Base-by-base conservation (phyloP, 2,113 vertebrate genomes). In the Campylomormyrus numenius region DNA sequence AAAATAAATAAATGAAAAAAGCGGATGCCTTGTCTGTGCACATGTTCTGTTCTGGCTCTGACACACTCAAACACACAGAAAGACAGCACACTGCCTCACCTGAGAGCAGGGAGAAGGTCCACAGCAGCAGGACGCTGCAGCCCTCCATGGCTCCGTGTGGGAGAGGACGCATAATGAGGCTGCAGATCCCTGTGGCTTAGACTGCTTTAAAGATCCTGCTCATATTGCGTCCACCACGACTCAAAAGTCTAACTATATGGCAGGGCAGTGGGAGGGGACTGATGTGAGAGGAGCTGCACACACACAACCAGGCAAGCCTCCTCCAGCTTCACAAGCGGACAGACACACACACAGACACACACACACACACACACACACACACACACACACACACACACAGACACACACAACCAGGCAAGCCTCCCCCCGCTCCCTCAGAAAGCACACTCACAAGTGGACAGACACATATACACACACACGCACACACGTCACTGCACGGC, bases 191-290 rank as follows among this genome's bases (percentile, higher is more conserved):
- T 94, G 96, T 94, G 92, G 92, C 83, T 39, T 91, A 91, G 89
- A 42, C 92, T 93, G 42, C 19, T 8, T 88, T 95, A 93, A 93
- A 91, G 92, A 95, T 94, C 95, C 92, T 90, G 93, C 94, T 94
- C 96, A 96, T 95, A 95, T 95, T 94, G 95, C 94, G 91, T 94
- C 90, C 45, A 92, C 92, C 92, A 92, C 90, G 92, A 93, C 95
- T 95, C 92, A 94, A 94, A 95, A 92, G 83, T 92, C 94, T 96
- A 95, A 95, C 95, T 97, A 95, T 95, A 96, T 95, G 93, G 91
- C 52, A 93, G 95, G 93, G 93, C 96, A 97, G 97, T 96, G 97
- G 98, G 98, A 97, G 98, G 98, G 95, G 97, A 95, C 94, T 95
- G 88, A 45, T 89, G 56, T 83, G 95, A 96, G 88, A 95, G 97